Evolutionary conservation across 2,888 invertebrate genomes (phyloP), one percentile per base, ranked within the genome.

Genomic region (Idaea biselata): DNA sequence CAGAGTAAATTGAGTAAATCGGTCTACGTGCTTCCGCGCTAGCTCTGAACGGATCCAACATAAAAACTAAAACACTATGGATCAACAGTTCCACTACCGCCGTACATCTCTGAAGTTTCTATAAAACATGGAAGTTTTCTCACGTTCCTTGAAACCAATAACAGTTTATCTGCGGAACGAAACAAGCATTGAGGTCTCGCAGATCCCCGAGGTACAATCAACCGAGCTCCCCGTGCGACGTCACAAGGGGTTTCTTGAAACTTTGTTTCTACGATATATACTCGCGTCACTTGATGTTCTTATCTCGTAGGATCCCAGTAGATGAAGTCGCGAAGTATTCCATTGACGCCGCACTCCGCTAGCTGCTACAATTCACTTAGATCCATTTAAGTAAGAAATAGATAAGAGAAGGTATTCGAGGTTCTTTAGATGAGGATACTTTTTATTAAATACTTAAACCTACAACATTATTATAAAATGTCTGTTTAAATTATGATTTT

Each of bases 251-350:
- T 76, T 73, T 73, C 75, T 73, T 75, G 73, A 79, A 79, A 80
- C 78, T 81, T 81, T 80, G 78, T 80, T 81, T 81, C 82, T 74
- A 70, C 71, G 74, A 71, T 75, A 78, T 80, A 71, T 75, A 78
- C 80, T 79, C 80, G 76, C 80, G 77, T 78, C 78, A 78, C 76
- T 81, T 81, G 76, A 80, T 79, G 80, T 80, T 78, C 77, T 78
- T 76, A 76, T 75, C 72, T 66, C 63, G 60, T 56, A 18, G 14
- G 18, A 56, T 56, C 56, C 7, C 11, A 56, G 7, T 55, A 55
- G 44, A 8, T 44, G 11, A 44, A 8, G 8, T 44, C 44, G 14
- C 44, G 44, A 44, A 44, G 44, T 8, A 44, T 11, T 44, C 32
- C 14, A 44, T 44, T 44, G 44, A 14, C 14, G 44, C 11, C 44